Evolutionary conservation across 2,888 invertebrate genomes (phyloP).

Genomic region (Acleris cristana): DNA sequence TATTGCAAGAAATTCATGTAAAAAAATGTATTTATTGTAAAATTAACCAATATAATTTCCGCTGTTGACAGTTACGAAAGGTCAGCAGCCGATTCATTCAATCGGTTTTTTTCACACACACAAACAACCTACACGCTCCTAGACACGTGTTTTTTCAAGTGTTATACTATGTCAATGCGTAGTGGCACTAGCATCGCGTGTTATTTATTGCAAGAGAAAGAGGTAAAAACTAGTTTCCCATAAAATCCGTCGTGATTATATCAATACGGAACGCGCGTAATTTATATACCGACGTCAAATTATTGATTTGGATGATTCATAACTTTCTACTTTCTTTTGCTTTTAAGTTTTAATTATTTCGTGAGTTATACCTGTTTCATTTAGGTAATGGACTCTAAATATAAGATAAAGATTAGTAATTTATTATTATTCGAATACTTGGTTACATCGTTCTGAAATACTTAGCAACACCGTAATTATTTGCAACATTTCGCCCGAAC

Average conservation of each 20-base stretch:
- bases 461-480: background rate
- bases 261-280: slow-evolving; percentile 1
- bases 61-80: slow-evolving; percentile 70
- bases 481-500: slow-evolving; percentile 22
- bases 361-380: background rate
- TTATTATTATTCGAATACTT: background rate
- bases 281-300: slow-evolving; percentile 18
- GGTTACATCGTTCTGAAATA: too few relatives aligned
- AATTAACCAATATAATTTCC: slow-evolving; percentile 61
- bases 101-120: slow-evolving; percentile 47
- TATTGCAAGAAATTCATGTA: slow-evolving; percentile 45
- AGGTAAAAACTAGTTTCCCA: slow-evolving; percentile 16
- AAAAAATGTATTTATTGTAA: slow-evolving; percentile 53
- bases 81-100: slow-evolving; percentile 71
- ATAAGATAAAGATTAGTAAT: background rate
- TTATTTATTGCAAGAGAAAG: background rate
- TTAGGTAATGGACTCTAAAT: background rate
- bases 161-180: slow-evolving; percentile 14
- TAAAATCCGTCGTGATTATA: slow-evolving; percentile 3
- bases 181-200: slow-evolving; percentile 25
- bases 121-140: slow-evolving; percentile 43
- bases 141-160: slow-evolving; percentile 39
- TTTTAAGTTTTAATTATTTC: background rate
- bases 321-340: slow-evolving; percentile 4
- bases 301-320: slow-evolving; percentile 35